Evolutionary conservation across 2,113 vertebrate species (phyloP).

Genomic region (Festucalex cinctus): DNA sequence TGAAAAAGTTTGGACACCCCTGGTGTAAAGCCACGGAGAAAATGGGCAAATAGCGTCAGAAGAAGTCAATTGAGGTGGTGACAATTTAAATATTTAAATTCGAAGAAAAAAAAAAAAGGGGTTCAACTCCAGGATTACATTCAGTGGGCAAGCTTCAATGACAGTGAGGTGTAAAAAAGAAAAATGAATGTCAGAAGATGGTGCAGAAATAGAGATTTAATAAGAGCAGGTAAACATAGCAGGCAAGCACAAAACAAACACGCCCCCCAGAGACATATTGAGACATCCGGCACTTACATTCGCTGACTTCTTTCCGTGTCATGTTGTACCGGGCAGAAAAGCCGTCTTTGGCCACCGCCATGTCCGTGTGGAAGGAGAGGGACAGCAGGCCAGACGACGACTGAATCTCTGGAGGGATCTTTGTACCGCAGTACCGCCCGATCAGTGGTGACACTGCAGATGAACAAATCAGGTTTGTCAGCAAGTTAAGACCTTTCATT

Average conservation of each 20-base stretch:
- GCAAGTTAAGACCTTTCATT: neutral
- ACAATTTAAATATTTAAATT: slow-evolving; percentile 40
- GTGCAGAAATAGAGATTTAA: slow-evolving; percentile 21
- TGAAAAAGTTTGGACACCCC: no score
- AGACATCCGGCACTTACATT: slow-evolving; percentile 80
- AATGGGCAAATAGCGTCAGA: slow-evolving; percentile 7
- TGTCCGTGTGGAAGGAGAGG: slow-evolving; percentile 95
- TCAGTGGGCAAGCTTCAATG: slow-evolving; percentile 38
- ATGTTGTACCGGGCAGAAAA: slow-evolving; percentile 96
- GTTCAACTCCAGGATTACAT: slow-evolving; percentile 36
- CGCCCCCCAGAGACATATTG: neutral
- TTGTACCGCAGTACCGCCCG: slow-evolving; percentile 94
- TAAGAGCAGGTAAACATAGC: slow-evolving; percentile 36
- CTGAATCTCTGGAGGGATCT: slow-evolving; percentile 90
- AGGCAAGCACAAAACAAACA: neutral
- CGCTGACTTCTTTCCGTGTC: slow-evolving; percentile 83
- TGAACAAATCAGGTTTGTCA: slow-evolving; percentile 13
- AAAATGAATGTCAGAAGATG: slow-evolving; percentile 27
- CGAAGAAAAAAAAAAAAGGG: slow-evolving; percentile 41
- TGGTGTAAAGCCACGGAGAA: slow-evolving; percentile 18
- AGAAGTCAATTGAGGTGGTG: slow-evolving; percentile 49
- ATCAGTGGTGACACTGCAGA: slow-evolving; percentile 89
- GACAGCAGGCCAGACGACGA: slow-evolving; percentile 92
- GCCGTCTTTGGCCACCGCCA: slow-evolving; percentile 97
- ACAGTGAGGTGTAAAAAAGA: slow-evolving; percentile 32